Conservation (phyloP, 2,888 invertebrate genomes). For the Camptogramma bilineatum region DNA sequence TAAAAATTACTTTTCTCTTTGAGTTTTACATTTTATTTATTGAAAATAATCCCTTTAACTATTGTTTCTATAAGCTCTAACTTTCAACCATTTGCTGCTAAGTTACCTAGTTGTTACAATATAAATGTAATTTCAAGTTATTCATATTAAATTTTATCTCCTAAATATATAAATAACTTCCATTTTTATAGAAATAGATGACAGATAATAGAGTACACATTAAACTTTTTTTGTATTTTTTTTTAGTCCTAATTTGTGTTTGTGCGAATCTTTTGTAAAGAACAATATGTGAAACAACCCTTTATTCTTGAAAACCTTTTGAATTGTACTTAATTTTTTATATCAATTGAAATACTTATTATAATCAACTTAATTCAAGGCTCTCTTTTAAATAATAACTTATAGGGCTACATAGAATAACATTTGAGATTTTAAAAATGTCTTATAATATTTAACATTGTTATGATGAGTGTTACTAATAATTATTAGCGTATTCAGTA, state of each 20-base stretch:
- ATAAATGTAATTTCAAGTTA: constrained; percentile 17
- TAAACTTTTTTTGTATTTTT: constrained; percentile 46
- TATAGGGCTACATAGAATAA: constrained; percentile 31
- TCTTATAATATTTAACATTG: neutral
- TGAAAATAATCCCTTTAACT: neutral
- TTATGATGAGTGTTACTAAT: neutral
- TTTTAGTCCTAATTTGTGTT: constrained; percentile 45
- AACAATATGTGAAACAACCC: constrained; percentile 43
- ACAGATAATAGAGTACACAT: constrained; percentile 41
- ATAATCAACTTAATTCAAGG: constrained; percentile 36
- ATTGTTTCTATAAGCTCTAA: neutral
- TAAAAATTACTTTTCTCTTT: neutral
- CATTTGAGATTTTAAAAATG: neutral
- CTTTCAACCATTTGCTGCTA: constrained; percentile 7
- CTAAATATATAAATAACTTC: constrained; percentile 19
- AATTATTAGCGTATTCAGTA: neutral
- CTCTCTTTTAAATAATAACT: constrained; percentile 42
- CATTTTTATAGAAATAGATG: constrained; percentile 10
- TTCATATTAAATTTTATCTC: neutral
- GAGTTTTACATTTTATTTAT: neutral
- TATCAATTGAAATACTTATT: constrained; percentile 32
- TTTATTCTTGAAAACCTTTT: constrained; percentile 37
- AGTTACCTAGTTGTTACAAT: constrained; percentile 7
- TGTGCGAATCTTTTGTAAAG: constrained; percentile 45
- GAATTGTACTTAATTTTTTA: constrained; percentile 50